Percentiles rank a stretch among this genome's conserved stretches.
These are phyloP conservation scores for Watsonalla binaria DNA, from an alignment of 2,888 invertebrate species.

Conservation along the genomic window DNA sequence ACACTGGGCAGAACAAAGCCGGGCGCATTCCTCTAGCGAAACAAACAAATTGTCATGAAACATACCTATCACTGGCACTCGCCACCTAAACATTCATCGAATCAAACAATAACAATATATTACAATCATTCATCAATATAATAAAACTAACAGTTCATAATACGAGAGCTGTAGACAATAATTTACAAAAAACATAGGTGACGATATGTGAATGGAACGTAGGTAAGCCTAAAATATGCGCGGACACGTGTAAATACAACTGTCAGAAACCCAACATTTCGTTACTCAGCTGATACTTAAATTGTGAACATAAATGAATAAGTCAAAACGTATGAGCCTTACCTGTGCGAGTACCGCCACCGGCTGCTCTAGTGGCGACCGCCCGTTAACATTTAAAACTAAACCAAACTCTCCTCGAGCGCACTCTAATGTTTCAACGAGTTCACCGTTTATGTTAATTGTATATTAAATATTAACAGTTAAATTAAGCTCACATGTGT, in stretches of 20 bases:
- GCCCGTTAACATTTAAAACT: slow-evolving; percentile 43
- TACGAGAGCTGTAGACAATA: not conserved
- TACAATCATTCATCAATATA: slow-evolving; percentile 1
- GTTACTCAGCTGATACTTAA: slow-evolving; percentile 23
- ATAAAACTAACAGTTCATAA: not conserved
- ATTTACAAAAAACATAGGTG: slow-evolving; percentile 8
- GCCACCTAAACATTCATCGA: slow-evolving; percentile 25
- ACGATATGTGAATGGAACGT: slow-evolving; percentile 19
- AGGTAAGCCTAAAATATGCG: slow-evolving; percentile 43
- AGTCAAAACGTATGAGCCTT: slow-evolving; percentile 28
- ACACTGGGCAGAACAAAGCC: slow-evolving; percentile 25
- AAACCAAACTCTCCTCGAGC: slow-evolving; percentile 28
- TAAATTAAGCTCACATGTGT: slow-evolving; percentile 59
- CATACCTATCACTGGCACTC: slow-evolving; percentile 20
- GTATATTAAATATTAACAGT: slow-evolving; percentile 38
- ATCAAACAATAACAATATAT: slow-evolving; percentile 11
- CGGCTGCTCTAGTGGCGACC: slow-evolving; percentile 27
- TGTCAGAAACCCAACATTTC: slow-evolving; percentile 30
- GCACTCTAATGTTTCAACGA: slow-evolving; percentile 39
- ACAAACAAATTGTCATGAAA: slow-evolving; percentile 14
- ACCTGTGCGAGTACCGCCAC: slow-evolving; percentile 46
- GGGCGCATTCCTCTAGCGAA: slow-evolving; percentile 29
- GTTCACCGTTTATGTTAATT: slow-evolving; percentile 56
- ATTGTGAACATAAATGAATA: slow-evolving; percentile 6
- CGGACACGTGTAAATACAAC: slow-evolving; percentile 41